Evolutionary conservation across 2,888 invertebrate genomes (phyloP), one percentile per base, ranked within the genome.

Genomic region (Seira ritae): DNA sequence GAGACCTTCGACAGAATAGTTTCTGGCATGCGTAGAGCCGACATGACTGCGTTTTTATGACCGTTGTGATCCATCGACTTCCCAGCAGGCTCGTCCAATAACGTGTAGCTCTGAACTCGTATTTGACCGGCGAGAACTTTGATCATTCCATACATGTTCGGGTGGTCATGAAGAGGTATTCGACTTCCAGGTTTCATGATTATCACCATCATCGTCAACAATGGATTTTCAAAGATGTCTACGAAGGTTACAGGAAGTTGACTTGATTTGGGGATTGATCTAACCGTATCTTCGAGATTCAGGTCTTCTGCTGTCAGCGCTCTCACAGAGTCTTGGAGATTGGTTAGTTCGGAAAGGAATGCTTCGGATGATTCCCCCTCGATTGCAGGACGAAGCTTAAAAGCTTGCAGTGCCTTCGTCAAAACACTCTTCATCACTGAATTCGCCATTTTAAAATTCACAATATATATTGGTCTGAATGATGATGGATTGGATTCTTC

Each of bases 91-190:
- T 72, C 77, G n/a, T 72, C 78, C 3, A 81, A 24, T n/a, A 75
- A 37, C 1, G 83, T 85, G 75, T 86, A 88, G 17, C 79, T 87
- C 68, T 74, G 76, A 19, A 88, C 77, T 46, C 78, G 19, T 1
- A 88, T 17, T 67, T 87, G 80, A 0, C 88, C 88, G 68, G 83
- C 80, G 0, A 88, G 55, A 0, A 88, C 85, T 65, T 88, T 88
- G 1, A 88, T 66, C 17, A 86, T 73, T n/a, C 88, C 88, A 66
- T 80, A 85, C 88, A 88, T 88, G 6, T 76, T 84, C 0, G 88
- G 88, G 67, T 88, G 88, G 19, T 88, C 87, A 72, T 88, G 88
- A 10, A 88, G 76, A 17, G 88, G 88, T 70, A 88, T 84, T 4
- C 75, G 50, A 50, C 75, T 76, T 62, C 86, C 86, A 0, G 86